Base-by-base conservation (phyloP, 2,888 invertebrate species). In the Pyrochroa serraticornis region DNA sequence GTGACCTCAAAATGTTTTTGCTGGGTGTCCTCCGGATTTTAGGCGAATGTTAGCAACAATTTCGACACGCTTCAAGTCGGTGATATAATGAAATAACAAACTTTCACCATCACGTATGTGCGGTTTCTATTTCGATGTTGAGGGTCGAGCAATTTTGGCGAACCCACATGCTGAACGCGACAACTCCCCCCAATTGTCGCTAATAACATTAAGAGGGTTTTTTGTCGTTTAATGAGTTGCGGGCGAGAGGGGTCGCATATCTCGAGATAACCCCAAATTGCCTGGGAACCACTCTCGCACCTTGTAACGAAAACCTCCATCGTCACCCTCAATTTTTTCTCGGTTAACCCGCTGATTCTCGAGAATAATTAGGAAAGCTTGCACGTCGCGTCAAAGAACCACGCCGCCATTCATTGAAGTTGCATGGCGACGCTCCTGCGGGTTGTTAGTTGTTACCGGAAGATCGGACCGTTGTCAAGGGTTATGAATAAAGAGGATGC, bases 401-500 rank as follows among this genome's bases (percentile, higher is more conserved):
- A 22, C 52, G 52, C 52, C 12, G 22, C 48, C 42, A 38, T 52
- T 52, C 51, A 52, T 52, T 52, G 44, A 45, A 52, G 45, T 52
- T 52, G 36, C 52, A 52, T 37, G 39, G 38, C 36, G 51, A 32
- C 7, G 41, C 14, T 52, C 37, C 51, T 22, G 22, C 22, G 22
- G 22, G 22, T 42, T 50, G 42, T 42, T 38, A 14, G 46, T 39
- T 58, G 65, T 60, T 65, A 69, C 70, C 70, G 69, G 70, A 71
- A 70, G 68, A 65, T 56, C 46, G 58, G 22, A 60, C 62, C 65
- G 68, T 70, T 69, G 55, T 66, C 66, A 64, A 69, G 68, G 68
- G 68, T 69, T 71, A 71, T 71, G 70, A 66, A 68, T 67, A 67
- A 67, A 64, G 57, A 67, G 66, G 68, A 67, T 66, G 66, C 64